These are phyloP conservation scores for Sepiola atlantica DNA, from an alignment of 2,888 invertebrate species.

Conservation along the genomic window DNA sequence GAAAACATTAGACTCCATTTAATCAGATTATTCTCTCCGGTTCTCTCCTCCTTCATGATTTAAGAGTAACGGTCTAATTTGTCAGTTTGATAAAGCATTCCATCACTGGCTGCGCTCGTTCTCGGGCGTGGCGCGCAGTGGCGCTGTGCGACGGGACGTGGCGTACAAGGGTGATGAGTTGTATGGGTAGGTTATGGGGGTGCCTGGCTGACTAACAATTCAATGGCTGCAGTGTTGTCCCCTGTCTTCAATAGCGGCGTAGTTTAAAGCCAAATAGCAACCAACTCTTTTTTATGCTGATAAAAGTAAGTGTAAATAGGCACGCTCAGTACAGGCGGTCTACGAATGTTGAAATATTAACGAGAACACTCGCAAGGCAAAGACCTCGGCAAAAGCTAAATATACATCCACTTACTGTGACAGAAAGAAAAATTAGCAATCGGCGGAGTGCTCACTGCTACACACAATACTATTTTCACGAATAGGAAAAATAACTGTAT, in stretches of 20 bases:
- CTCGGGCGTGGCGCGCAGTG: background rate
- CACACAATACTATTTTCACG: no score
- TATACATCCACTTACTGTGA: no score
- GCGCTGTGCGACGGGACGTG: background rate
- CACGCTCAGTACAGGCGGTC: background rate
- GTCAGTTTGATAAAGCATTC: conserved; percentile 47
- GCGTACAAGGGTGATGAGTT: background rate
- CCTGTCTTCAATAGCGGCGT: background rate
- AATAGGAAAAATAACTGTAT: no score
- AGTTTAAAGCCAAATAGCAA: background rate
- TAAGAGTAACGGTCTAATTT: conserved; percentile 44
- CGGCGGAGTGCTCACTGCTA: no score
- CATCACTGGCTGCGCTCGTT: conserved; percentile 38
- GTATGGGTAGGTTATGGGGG: background rate
- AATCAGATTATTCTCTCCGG: conserved; percentile 45
- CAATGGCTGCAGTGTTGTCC: background rate
- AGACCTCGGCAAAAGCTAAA: no score
- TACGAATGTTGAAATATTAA: background rate
- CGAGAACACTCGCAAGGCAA: background rate
- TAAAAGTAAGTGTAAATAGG: background rate
- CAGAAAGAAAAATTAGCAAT: no score
- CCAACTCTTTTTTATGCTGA: no score
- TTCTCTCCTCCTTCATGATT: conserved; percentile 35
- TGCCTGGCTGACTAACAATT: background rate
- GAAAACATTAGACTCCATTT: conserved; percentile 45